Percentiles rank a stretch among this genome's conserved stretches.
These are phyloP conservation scores for Petromus typicus DNA, from an alignment of 2,113 vertebrate species.

Conservation along the genomic window DNA sequence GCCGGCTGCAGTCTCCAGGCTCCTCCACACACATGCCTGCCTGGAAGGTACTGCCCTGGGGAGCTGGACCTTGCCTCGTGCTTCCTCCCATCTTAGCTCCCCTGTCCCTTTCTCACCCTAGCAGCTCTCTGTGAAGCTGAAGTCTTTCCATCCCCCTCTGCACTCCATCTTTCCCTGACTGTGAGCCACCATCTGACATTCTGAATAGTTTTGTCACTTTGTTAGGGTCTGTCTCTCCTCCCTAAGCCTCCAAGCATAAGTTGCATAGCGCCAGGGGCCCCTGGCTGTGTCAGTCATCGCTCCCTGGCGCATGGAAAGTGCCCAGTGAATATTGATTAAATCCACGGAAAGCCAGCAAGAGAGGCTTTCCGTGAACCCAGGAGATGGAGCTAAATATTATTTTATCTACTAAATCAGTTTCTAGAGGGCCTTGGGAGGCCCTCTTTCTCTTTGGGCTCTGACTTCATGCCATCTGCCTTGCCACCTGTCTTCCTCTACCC, in stretches of 20 bases:
- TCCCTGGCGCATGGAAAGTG: not conserved
- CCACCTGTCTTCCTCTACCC: not conserved
- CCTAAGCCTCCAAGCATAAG: not conserved
- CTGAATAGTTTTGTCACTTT: too few species aligned
- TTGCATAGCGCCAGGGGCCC: not conserved
- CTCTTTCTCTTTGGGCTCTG: not conserved
- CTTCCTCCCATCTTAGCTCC: not conserved
- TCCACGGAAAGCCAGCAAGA: not conserved
- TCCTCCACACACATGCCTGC: not conserved
- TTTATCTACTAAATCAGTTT: not conserved
- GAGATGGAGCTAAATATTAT: not conserved
- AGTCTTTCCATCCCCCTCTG: not conserved
- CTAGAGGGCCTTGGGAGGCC: not conserved
- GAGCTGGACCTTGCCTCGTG: not conserved
- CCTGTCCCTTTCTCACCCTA: not conserved
- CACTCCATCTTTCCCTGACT: not conserved
- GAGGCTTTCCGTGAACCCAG: not conserved
- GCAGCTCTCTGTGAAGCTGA: not conserved
- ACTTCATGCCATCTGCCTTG: not conserved
- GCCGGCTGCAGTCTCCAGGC: not conserved
- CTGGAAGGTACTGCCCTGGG: not conserved
- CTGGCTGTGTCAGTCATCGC: not conserved
- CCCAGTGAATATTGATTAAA: not conserved
- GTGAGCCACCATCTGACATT: not conserved
- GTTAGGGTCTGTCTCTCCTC: not conserved